These are phyloP conservation scores for Mya arenaria DNA, from an alignment of 1,140 invertebrate genomes.

Conservation along the genomic window DNA sequence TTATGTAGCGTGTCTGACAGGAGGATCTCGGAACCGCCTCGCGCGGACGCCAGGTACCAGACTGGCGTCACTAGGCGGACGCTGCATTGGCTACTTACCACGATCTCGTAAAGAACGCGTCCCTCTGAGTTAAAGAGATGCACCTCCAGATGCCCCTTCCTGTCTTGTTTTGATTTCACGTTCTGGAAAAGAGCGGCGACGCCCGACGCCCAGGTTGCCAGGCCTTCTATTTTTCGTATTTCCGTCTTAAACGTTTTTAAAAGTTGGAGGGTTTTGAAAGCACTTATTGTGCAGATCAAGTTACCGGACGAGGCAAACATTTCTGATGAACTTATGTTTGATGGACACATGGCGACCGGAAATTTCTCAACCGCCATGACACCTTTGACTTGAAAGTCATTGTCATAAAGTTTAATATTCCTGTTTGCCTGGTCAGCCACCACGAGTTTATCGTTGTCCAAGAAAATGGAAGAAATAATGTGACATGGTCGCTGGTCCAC, in stretches of 20 bases:
- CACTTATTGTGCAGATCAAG: not conserved
- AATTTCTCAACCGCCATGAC: constrained; percentile 18
- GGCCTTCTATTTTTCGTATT: constrained; percentile 18
- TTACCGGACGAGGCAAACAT: constrained; percentile 33
- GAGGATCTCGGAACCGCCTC: constrained; percentile 17
- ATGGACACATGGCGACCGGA: constrained; percentile 33
- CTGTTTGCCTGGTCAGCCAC: constrained; percentile 20
- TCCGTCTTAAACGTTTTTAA: not conserved
- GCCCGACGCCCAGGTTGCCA: constrained; percentile 24
- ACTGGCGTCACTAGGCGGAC: constrained; percentile 33
- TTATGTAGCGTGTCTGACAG: constrained; percentile 39
- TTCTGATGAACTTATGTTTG: not conserved
- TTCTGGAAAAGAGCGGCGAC: constrained; percentile 27
- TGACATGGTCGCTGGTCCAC: constrained; percentile 16
- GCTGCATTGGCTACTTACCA: constrained; percentile 19
- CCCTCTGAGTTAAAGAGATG: constrained; percentile 29
- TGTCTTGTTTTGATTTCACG: constrained; percentile 20
- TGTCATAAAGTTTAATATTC: constrained; percentile 35
- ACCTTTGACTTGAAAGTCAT: not conserved
- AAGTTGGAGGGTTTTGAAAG: not conserved
- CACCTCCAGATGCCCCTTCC: constrained; percentile 35
- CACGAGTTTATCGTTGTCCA: constrained; percentile 18
- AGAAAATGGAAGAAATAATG: constrained; percentile 14
- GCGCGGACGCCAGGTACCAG: constrained; percentile 29
- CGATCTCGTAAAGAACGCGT: constrained; percentile 21